Evolutionary conservation across 2,888 invertebrate species (phyloP).

Genomic region (Autographa gamma): DNA sequence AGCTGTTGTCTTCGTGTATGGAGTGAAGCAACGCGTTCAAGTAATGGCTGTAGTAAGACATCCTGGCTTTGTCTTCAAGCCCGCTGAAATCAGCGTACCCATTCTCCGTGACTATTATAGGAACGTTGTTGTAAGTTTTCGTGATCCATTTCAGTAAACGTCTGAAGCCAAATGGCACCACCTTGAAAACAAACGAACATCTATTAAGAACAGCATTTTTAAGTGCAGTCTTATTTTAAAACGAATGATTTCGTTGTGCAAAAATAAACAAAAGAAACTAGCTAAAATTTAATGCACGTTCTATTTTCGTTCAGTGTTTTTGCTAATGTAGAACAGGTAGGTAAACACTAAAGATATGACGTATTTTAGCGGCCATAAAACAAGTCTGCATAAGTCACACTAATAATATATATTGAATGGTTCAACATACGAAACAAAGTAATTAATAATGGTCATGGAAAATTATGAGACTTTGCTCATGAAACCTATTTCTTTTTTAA

Average conservation of each 20-base stretch:
- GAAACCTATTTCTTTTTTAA: no score
- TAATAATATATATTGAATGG: background rate
- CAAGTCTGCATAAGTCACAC: background rate
- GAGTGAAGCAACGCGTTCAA: conserved; percentile 84
- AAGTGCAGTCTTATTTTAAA: background rate
- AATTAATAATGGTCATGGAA: background rate
- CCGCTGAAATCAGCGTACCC: conserved; percentile 87
- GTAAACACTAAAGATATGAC: background rate
- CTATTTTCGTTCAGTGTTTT: background rate
- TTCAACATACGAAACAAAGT: background rate
- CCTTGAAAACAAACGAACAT: conserved; percentile 70
- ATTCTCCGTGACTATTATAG: conserved; percentile 89
- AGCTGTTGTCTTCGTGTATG: conserved; percentile 89
- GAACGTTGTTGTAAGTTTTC: conserved; percentile 84
- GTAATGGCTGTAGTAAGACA: conserved; percentile 89
- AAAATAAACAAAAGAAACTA: background rate
- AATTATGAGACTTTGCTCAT: background rate
- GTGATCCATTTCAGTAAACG: conserved; percentile 88
- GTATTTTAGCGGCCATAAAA: background rate
- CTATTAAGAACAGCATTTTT: background rate
- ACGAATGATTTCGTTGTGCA: background rate
- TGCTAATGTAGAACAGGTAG: background rate
- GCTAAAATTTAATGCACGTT: background rate
- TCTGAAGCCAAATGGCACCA: conserved; percentile 89
- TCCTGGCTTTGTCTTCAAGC: conserved; percentile 86